Evolutionary conservation across 2,797 vertebrate genomes (phyloP), one percentile per base, ranked within the genome.

Genomic region (Alcedo atthis): DNA sequence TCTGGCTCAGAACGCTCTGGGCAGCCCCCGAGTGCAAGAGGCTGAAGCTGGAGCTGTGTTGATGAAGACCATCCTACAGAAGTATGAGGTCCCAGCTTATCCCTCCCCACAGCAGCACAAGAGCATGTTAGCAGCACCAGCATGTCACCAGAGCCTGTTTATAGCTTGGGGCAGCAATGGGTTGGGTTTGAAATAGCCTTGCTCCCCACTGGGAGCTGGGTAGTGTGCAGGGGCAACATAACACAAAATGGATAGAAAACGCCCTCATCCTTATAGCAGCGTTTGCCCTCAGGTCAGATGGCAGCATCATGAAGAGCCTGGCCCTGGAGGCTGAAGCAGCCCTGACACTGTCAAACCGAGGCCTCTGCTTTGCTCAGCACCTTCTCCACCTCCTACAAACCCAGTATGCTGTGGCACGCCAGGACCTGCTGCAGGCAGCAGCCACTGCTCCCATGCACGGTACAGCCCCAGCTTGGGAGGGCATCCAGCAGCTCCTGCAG

Each of bases 21-120:
- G 97, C 96, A 99, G 98, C 81, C 98, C 98, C 3, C 97, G 98
- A 12, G 98, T 99, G 49, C 98, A 98, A 68, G 98, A 99, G 87
- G 98, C 98, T 68, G 98, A 99, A 96, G 98, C 97, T 25, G 99
- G 98, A 74, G 98, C 98, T 0, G 89, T 99, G 88, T 92, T 98
- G 95, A 95, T 98, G 93, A 98, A 98, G 92, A 97, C 98, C 16
- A 96, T 99, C 35, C 94, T 98, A 48, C 98, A 98, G 81, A 99
- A 98, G 99, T 99, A 97, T 30, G 97, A 82, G 35, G 25, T 81
- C 8, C 5, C 3, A 2, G 43, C 40, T 10, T 35, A 10, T 48
- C 53, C 46, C 3, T 57, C 14, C 45, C 59, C 5, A 0, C 4
- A 0, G 42, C 18, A 25, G 12, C 49, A 40, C 13, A 1, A 14